Evolutionary conservation across 2,113 vertebrate species (phyloP).

Genomic region (Corvus cornix): DNA sequence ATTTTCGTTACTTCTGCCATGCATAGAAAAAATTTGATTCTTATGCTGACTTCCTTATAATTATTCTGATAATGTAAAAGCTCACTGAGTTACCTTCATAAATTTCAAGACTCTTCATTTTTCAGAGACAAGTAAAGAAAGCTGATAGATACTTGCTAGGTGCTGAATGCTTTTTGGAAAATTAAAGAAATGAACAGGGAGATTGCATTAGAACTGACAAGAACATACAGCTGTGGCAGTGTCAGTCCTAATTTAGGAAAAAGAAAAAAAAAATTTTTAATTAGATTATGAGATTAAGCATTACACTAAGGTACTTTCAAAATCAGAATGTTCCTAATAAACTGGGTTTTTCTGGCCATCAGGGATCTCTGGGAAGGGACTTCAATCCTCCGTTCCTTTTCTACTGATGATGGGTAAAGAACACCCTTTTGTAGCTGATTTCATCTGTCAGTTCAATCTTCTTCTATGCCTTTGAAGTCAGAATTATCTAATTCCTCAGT

Average conservation of each 20-base stretch:
- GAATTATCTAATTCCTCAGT: slow-evolving; percentile 47
- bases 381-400: not conserved
- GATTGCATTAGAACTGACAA: not conserved
- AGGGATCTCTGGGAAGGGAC: not conserved
- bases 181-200: not conserved
- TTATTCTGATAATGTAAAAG: not conserved
- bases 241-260: not conserved
- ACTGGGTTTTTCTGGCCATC: not conserved
- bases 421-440: slow-evolving; percentile 5
- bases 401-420: not conserved
- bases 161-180: not conserved
- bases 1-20: not conserved
- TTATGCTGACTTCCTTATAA: not conserved
- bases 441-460: not conserved
- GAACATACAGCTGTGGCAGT: not conserved
- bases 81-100: not conserved
- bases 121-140: not conserved
- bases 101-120: not conserved
- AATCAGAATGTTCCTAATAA: not conserved
- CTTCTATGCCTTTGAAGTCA: slow-evolving; percentile 23
- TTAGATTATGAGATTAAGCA: not conserved
- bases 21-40: not conserved
- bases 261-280: not conserved
- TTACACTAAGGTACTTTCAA: not conserved
- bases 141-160: not conserved